phyloP scores from a whole-genome alignment of 2,113 vertebrate genomes.

The Ranitomeya imitator region DNA sequence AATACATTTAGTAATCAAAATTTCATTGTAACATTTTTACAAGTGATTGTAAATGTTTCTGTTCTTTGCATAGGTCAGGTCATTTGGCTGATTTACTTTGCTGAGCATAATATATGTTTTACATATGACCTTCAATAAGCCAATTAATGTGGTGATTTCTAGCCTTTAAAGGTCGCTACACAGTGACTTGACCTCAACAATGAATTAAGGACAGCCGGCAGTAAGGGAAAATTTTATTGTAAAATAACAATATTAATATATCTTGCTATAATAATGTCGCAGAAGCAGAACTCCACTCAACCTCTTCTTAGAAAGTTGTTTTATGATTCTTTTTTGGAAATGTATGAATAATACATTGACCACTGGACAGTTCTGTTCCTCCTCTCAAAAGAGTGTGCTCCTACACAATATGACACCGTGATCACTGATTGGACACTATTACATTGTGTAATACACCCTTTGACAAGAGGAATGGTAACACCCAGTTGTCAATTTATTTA shows the following conservation, averaged over 20 bases:
- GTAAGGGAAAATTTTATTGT: conserved; percentile 16
- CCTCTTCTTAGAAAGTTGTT: no score
- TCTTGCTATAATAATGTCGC: background rate
- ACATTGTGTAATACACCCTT: no score
- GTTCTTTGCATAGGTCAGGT: conserved; percentile 42
- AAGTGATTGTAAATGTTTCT: conserved; percentile 45
- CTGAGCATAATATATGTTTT: conserved; percentile 47
- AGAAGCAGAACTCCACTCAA: background rate
- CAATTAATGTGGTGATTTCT: conserved; percentile 47
- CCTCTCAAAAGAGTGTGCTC: no score
- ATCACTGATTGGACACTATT: no score
- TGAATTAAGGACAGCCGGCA: conserved; percentile 14
- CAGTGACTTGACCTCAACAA: conserved; percentile 21
- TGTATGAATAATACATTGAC: no score
- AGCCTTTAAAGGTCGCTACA: conserved; percentile 46
- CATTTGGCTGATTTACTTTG: conserved; percentile 43
- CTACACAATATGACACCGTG: no score
- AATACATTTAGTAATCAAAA: conserved; percentile 23
- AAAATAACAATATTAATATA: conserved; percentile 31
- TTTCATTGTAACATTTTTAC: conserved; percentile 45
- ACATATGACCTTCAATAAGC: conserved; percentile 55
- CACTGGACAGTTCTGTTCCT: no score
- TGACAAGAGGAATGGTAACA: no score
- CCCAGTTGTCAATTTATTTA: no score
- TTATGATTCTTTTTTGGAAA: no score